These are phyloP conservation scores for Acropternis orthonyx DNA, from an alignment of 2,797 vertebrate genomes.

Conservation along the genomic window DNA sequence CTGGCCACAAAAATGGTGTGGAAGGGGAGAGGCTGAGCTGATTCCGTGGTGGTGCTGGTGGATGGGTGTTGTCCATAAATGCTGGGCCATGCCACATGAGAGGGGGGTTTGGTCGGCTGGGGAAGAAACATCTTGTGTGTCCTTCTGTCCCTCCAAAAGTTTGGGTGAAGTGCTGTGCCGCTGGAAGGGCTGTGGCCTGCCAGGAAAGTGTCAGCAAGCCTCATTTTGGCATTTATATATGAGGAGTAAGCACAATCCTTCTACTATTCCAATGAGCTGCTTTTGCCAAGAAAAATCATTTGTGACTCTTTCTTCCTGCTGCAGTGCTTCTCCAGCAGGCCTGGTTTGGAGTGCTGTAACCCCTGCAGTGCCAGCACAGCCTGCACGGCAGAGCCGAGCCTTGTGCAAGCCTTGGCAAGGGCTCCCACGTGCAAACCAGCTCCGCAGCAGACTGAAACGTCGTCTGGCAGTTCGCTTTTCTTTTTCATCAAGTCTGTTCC, in stretches of 20 bases:
- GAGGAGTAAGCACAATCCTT: constrained; percentile 72
- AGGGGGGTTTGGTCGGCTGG: not conserved
- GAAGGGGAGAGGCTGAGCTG: not conserved
- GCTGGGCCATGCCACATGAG: not conserved
- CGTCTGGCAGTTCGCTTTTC: constrained; percentile 66
- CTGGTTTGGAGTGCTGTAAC: constrained; percentile 40
- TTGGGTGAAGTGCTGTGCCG: constrained; percentile 9
- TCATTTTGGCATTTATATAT: constrained; percentile 69
- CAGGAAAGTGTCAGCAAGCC: constrained; percentile 71
- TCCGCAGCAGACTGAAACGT: constrained; percentile 31
- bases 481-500: constrained; percentile 64
- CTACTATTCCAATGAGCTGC: constrained; percentile 63
- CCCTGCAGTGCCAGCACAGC: not conserved
- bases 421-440: constrained; percentile 24
- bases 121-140: not conserved
- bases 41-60: rapidly evolving
- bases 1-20: not conserved
- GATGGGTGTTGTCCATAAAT: not conserved
- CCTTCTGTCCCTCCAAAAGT: constrained; percentile 47
- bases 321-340: constrained; percentile 61
- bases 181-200: constrained; percentile 32
- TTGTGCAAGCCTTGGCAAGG: constrained; percentile 39
- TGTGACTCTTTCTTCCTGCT: constrained; percentile 69
- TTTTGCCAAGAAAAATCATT: constrained; percentile 78
- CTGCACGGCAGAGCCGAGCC: not conserved